Evolutionary conservation across 2,797 vertebrate genomes (phyloP).

Genomic region (Anguilla pacifica): DNA sequence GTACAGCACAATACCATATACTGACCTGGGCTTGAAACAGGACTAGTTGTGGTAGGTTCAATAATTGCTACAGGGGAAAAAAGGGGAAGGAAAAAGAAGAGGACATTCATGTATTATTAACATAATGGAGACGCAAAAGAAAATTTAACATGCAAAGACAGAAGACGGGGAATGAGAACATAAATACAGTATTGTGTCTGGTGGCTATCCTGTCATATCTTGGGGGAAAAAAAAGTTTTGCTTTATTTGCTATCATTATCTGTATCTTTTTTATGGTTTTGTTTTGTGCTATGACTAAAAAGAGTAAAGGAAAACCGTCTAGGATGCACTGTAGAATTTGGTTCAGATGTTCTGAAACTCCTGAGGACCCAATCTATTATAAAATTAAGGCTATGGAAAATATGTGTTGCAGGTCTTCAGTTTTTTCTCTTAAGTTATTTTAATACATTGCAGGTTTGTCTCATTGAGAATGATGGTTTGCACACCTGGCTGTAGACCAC

Average conservation of each 20-base stretch:
- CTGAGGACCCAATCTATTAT: background rate
- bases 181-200: conserved; percentile 54
- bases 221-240: conserved; percentile 5
- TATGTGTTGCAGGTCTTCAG: background rate
- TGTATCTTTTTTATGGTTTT: conserved; percentile 18
- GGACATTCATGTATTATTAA: conserved; percentile 97
- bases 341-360: background rate
- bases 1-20: conserved; percentile 88
- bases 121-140: conserved; percentile 87
- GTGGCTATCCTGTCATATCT: conserved; percentile 14
- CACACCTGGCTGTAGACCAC: too few species aligned
- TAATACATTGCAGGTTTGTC: too few species aligned
- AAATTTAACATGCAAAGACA: conserved; percentile 78
- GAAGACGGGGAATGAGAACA: conserved; percentile 62
- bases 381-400: background rate
- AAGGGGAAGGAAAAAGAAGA: conserved; percentile 81
- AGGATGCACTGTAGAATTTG: background rate
- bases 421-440: too few species aligned
- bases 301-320: conserved; percentile 18
- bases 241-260: background rate
- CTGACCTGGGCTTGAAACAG: conserved; percentile 99
- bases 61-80: conserved; percentile 94
- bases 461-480: too few species aligned
- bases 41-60: conserved; percentile 97
- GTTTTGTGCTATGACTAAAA: conserved; percentile 27